Percentiles rank a stretch among this genome's conserved stretches.
Conservation (phyloP, 2,113 vertebrate species). For the Syngnathus typhle region DNA sequence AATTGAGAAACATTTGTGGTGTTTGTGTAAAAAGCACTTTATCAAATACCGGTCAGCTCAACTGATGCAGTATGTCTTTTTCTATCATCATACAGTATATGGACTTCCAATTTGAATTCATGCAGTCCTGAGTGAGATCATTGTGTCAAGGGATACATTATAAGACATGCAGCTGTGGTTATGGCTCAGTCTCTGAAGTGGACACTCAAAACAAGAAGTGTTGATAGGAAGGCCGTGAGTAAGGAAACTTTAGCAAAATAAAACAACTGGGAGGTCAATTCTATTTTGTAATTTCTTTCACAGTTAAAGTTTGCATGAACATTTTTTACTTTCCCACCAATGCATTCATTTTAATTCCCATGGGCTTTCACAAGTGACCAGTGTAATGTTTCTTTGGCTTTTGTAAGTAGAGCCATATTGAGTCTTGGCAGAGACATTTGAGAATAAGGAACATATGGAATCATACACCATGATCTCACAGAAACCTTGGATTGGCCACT, state of each 20-base stretch:
- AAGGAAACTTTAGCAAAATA: conserved; percentile 13
- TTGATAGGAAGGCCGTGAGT: conserved; percentile 40
- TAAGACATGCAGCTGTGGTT: conserved; percentile 64
- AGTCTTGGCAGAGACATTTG: conserved; percentile 8
- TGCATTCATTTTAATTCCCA: conserved; percentile 18
- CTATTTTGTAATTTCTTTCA: conserved; percentile 6
- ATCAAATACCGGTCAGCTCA: not conserved
- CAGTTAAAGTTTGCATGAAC: conserved; percentile 4
- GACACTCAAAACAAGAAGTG: conserved; percentile 46
- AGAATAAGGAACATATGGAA: conserved; percentile 2
- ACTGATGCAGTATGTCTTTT: not conserved
- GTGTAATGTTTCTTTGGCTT: conserved; percentile 9
- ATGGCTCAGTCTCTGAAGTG: conserved; percentile 33
- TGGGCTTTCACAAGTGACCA: conserved; percentile 6
- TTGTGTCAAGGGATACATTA: conserved; percentile 55
- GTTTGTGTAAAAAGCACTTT: not conserved
- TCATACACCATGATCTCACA: not conserved
- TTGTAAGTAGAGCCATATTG: not conserved
- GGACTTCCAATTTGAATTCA: conserved; percentile 32
- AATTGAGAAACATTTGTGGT: not conserved
- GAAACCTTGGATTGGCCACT: not conserved
- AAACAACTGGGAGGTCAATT: too few relatives aligned
- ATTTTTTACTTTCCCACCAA: conserved; percentile 6
- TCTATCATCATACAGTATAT: conserved; percentile 22
- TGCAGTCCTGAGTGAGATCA: conserved; percentile 65